A percentile compares a stretch with the other conserved stretches of the same genome.
Evolutionary conservation across 2,797 vertebrate species (phyloP).

Genomic region (Hapalemur alaotrensis): DNA sequence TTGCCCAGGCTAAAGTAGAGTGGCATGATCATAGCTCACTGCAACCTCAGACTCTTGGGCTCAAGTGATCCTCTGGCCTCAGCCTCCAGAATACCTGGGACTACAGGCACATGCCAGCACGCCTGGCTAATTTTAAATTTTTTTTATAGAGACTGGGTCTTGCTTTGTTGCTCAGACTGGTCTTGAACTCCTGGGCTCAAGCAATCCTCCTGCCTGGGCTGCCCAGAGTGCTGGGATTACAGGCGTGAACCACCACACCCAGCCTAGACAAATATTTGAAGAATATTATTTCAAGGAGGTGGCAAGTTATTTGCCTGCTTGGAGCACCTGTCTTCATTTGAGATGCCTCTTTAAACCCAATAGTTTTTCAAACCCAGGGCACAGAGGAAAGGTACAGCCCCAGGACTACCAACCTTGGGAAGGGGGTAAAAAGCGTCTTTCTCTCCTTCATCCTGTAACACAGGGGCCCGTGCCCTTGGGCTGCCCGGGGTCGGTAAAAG

Average conservation of each 20-base stretch:
- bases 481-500: background rate
- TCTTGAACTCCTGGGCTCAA: background rate
- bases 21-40: background rate
- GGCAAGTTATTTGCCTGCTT: background rate
- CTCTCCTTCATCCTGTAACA: background rate
- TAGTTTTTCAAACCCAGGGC: background rate
- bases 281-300: background rate
- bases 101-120: background rate
- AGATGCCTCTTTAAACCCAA: background rate
- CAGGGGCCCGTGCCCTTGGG: background rate
- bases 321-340: background rate
- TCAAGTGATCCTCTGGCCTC: background rate
- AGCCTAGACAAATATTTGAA: constrained; percentile 1
- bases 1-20: background rate
- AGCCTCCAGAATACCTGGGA: background rate
- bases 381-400: background rate
- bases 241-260: background rate
- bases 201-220: background rate
- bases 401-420: background rate
- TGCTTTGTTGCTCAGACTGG: background rate
- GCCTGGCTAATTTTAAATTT: background rate
- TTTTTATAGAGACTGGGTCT: background rate
- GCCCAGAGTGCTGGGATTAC: background rate
- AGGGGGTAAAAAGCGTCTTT: background rate
- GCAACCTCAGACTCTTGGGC: background rate